Evolutionary conservation across 1,140 invertebrate species (phyloP), one percentile per base, ranked within the genome.

Genomic region (Drosophila ohnishii): DNA sequence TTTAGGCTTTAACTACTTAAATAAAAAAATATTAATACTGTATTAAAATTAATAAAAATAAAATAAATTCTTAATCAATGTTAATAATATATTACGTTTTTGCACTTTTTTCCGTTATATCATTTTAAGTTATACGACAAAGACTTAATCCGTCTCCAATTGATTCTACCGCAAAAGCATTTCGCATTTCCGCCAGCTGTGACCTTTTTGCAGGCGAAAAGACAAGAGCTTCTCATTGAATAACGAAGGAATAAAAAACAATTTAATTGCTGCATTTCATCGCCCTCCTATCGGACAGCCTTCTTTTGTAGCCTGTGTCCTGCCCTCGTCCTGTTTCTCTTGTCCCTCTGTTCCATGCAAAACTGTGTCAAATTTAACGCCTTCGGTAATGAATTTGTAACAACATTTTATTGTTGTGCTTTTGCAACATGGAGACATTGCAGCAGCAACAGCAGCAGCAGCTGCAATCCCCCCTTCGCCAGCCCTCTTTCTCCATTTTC

Each of bases 351-450:
- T n/a, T 22, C 35, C 83, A 88, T 78, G 84, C 80, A 88, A 88
- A 88, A 88, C 77, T 88, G 84, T 88, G 84, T 88, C 84, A 88
- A 84, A 88, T 89, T 88, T 84, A 89, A 88, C 84, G 85, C 84
- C 84, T 88, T 88, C 84, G 85, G 84, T 88, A 88, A 88, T 88
- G 84, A 88, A 88, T 88, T 88, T 88, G 84, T 88, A 88, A 88
- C 80, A 87, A 86, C 84, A 83, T 87, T 87, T 88, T 88, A 88
- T 88, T 88, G 84, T 87, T 88, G 82, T 78, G 81, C 81, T 84
- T 84, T 84, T 85, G 63, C 73, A 59, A 61, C 51, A 45, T 45
- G 69, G 44, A 66, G 47, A 58, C 51, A 55, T 53, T 61, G 56
- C 42, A 77, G 39, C 48, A 37, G 44, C 28, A 42, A 19, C 51